Evolutionary conservation across 1,140 invertebrate species (phyloP), one percentile per base, ranked within the genome.

Genomic region (Megalopta genalis): DNA sequence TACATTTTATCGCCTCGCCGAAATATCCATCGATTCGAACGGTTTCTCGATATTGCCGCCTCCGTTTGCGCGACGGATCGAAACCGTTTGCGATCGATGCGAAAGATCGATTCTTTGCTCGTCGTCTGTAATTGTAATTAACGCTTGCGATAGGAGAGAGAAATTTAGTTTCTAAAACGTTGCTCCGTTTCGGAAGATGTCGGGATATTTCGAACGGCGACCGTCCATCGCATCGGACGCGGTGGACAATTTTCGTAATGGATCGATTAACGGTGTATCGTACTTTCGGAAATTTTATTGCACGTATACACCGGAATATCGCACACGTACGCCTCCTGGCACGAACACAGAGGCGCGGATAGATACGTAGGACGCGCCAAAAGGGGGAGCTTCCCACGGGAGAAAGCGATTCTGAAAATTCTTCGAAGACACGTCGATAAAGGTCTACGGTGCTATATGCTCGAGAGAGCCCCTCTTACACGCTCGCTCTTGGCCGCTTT

Each of bases 321-420:
- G 62, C 37, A 46, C 64, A n/a, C 42, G 9, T 16, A 37, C 16
- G 39, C 27, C n/a, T n/a, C n/a, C n/a, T 1, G n/a, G 32, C 64
- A n/a, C 25, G 16, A 1, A 8, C 27, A 59, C n/a, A 52, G 37
- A 42, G 32, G 32, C n/a, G 42, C 14, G 65, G 74, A 77, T 66
- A 66, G 57, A 81, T 71, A 54, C 49, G 64, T 70, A 54, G 60
- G 67, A 81, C 68, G 65, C 60, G 74, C 6, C 49, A 32, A 49
- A 46, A 74, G 76, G 83, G 84, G 73, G 72, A 84, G 77, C 66
- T 81, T 85, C 84, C 72, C 80, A 79, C 71, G 83, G 77, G 85
- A 86, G 66, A 70, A 65, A 86, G 76, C 76, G 73, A 86, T 87
- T 84, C 85, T 87, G 82, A 84, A 86, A 87, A 86, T 86, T 86